Base-by-base conservation (phyloP, 1,140 invertebrate genomes). In the Drosophila pruinosa region DNA sequence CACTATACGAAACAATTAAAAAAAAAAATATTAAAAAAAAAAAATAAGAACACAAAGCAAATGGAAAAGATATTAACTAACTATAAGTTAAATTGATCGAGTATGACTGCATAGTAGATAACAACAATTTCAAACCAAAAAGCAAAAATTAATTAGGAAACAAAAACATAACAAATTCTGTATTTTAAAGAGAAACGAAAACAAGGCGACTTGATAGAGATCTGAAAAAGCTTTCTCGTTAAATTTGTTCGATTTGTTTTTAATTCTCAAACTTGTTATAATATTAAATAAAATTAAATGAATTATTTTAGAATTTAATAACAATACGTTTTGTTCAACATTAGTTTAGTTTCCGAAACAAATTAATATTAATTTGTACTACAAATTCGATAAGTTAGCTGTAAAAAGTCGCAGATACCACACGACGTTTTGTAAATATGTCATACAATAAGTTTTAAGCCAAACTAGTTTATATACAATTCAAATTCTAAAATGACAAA, bases 371-470 rank as follows among this genome's bases (percentile, higher is more conserved):
- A 58, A 85, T 85, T 85, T 88, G 81, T 85, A 85, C 82, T 88
- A 88, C 81, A 75, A 85, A 81, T 47, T 38, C 67, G 61, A 47
- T 83, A 85, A 85, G 77, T 77, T 81, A 85, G 81, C 41, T 83
- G 22, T 48, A 68, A 69, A 64, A 65, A 59, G 77, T 81, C 73
- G 81, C 56, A 73, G 68, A 36, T 7, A 58, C 38, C 58, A 62
- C 26, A 63, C 78, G 64, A 78, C 80, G 38, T 45, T 78, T n/a
- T 85, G 81, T 85, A 85, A 77, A 85, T 85, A 85, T 75, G 69
- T 71, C 82, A 81, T 85, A 86, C 81, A 80, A 80, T 83, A 88
- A 85, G 81, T 85, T 88, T 85, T 85, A 85, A 86, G 81, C 62
- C 59, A 77, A 69, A 72, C 56, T 85, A 86, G 81, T 80, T 85